Evolutionary conservation across 2,888 invertebrate species (phyloP).

Genomic region (Drosophila antonietae): DNA sequence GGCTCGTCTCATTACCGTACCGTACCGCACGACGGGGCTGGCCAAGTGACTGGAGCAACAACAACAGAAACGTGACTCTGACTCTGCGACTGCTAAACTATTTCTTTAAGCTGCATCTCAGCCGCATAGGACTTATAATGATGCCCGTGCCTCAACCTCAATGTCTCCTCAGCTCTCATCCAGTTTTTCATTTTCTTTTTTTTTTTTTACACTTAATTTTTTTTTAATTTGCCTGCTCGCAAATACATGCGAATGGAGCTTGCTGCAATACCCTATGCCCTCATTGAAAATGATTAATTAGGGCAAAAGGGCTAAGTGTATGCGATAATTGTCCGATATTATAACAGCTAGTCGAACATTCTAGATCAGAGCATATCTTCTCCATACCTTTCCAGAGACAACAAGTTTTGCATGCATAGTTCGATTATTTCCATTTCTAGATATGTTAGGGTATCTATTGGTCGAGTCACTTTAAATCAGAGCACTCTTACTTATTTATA

Average conservation of each 20-base stretch:
- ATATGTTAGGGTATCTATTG: not conserved
- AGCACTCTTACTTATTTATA: not conserved
- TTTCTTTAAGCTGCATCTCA: conserved; percentile 58
- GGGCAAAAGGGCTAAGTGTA: not conserved
- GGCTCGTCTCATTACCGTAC: conserved; percentile 64
- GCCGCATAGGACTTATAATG: conserved; percentile 36
- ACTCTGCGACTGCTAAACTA: conserved; percentile 50
- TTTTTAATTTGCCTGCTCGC: conserved; percentile 54
- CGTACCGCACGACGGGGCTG: conserved; percentile 16
- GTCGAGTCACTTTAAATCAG: not conserved
- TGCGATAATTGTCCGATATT: not conserved
- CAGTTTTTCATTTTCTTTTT: not conserved
- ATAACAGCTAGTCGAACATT: not conserved
- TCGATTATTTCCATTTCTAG: not conserved
- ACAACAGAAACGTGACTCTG: conserved; percentile 61
- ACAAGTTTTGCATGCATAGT: not conserved
- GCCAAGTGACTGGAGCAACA: conserved; percentile 4
- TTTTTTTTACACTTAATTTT: conserved; percentile 61
- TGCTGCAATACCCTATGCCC: not conserved
- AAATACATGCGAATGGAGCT: too few species aligned
- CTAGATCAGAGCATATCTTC: not conserved
- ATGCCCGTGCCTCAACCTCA: not conserved
- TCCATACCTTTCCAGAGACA: too few species aligned
- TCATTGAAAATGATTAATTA: not conserved
- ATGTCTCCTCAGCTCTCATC: not conserved